Base-by-base conservation (phyloP, 2,113 vertebrate species). In the Sceloporus tristichus region DNA sequence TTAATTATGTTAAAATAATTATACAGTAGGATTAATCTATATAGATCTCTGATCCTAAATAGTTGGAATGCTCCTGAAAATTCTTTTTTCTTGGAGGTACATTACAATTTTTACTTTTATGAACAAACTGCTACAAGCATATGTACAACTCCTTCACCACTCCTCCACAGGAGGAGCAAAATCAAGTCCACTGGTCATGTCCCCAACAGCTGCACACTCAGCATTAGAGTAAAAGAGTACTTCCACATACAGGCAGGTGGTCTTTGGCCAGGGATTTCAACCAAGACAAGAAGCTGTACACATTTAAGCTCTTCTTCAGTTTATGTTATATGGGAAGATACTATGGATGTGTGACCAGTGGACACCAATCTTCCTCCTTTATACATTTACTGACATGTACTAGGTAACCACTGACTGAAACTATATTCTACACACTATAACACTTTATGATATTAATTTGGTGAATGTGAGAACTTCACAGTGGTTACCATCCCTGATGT, bases 381-480 rank as follows among this genome's bases (percentile, higher is more conserved):
- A 16, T 42, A 9, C 40, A 42, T 76, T 76, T 38, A 42, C 75
- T 76, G 54, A 29, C 2, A 40, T 34, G 5, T 18, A 10, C 38
- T 74, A 48, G 53, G 13, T 77, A 42, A 85, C 23, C 85, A 48
- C 23, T 82, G 85, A 59, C 8, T 18, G 23, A 85, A 93, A 62
- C 53, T 56, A 80, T 18, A 34, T 0, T 23, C 7, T 78, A 74
- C 34, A 1, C 23, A 82, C 13, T 59, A 25, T 27, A 54, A 13
- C n/a, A 53, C 18, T 78, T 79, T 8, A 34, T 79, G 19, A 79
- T 75, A 14, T 4, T 76, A 65, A 14, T 4, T 11, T 29, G 18
- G 29, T 66, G 62, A 85, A 62, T 13, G 21, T 27, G 21, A 18
- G 42, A 40, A 42, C 14, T 40, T 81, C 23, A 34, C 40, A 27